Evolutionary conservation across 2,113 vertebrate species (phyloP).

Genomic region (Lycocorax pyrrhopterus): DNA sequence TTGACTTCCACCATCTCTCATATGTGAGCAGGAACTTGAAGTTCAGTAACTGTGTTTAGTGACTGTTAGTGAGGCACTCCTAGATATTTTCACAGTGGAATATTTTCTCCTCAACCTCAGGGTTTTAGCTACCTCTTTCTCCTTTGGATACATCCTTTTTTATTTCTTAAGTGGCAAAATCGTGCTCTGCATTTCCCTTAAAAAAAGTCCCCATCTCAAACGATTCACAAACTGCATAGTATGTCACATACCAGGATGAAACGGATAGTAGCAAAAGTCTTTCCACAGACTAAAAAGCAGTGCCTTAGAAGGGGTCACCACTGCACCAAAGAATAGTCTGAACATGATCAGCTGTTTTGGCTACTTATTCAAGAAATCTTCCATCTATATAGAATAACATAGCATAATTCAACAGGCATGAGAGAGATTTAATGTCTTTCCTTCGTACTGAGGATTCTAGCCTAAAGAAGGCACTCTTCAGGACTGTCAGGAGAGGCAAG

Average conservation of each 20-base stretch:
- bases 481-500: neutral
- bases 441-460: neutral
- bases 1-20: neutral
- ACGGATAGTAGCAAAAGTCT: neutral
- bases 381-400: neutral
- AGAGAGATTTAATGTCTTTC: neutral
- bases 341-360: neutral
- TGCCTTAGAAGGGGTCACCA: neutral
- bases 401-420: neutral
- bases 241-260: neutral
- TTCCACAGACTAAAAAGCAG: neutral
- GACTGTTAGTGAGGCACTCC: neutral
- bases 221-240: neutral
- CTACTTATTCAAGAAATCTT: neutral
- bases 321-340: neutral
- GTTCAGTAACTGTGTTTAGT: neutral
- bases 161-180: neutral
- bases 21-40: neutral
- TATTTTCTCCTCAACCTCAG: neutral
- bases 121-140: neutral
- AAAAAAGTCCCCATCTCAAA: neutral
- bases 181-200: neutral
- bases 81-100: neutral
- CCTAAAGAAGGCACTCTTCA: neutral
- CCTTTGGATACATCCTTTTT: neutral